Evolutionary conservation across 2,113 vertebrate species (phyloP), one percentile per base, ranked within the genome.

Genomic region (Rhea americana): DNA sequence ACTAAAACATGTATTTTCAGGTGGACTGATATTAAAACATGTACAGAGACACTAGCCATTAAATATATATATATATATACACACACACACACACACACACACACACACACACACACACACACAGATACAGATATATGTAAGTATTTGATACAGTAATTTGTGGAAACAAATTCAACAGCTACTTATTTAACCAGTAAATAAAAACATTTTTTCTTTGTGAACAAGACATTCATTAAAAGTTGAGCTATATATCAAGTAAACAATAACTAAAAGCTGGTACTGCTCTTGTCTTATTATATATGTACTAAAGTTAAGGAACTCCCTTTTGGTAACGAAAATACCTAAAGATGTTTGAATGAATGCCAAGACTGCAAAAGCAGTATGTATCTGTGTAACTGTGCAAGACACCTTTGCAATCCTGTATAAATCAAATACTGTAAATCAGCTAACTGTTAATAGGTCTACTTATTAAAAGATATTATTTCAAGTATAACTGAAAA

Each of bases 341-440:
- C 8, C 45, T 83, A 74, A 83, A n/a, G 37, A 80, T 25, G 12
- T n/a, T 37, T 1, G 82, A 35, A 7, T 19, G 43, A 61, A 20
- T 41, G 26, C 22, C 15, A 62, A 41, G 43, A 32, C 24, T 2
- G 1, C 77, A 73, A 88, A 88, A 74, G 16, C 16, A 63, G 28
- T 5, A 56, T 0, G 0, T 25, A 39, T 39, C 39, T 45, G 5
- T 48, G 7, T 48, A 74, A 51, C 4, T 4, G 32, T 1, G 5
- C 21, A n/a, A 20, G 21, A 28, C 3, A 26, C 30, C 53, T 76
- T 70, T 47, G 2, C 63, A 88, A 83, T 53, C 12, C 39, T 43
- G 6, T 9, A 9, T 56, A 78, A 86, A 71, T 37, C 47, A 76
- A 48, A 17, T 61, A 39, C 5, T n/a, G 7, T 24, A 82, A 61